Conservation (phyloP, 2,888 invertebrate species). For the Agrotis exclamationis region DNA sequence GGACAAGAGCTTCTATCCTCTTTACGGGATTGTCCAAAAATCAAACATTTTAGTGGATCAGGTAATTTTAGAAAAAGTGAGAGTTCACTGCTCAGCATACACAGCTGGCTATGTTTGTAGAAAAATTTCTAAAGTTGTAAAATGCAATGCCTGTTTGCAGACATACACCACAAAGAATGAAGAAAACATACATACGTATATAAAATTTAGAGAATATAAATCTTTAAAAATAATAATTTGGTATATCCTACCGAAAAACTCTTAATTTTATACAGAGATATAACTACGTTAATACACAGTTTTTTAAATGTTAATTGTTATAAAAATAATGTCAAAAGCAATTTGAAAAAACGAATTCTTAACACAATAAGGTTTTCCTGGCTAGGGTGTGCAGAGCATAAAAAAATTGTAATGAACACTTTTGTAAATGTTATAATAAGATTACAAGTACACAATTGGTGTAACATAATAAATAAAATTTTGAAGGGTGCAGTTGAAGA, state of each 20-base stretch:
- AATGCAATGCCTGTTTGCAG: conserved; percentile 6
- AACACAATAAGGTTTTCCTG: too few relatives aligned
- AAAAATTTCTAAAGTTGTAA: conserved; percentile 1
- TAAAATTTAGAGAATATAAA: not conserved
- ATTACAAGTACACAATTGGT: not conserved
- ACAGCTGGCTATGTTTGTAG: conserved; percentile 14
- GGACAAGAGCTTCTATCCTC: too few relatives aligned
- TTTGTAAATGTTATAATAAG: too few relatives aligned
- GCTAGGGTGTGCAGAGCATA: too few relatives aligned
- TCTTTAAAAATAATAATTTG: not conserved
- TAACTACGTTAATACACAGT: too few relatives aligned
- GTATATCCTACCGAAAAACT: too few relatives aligned
- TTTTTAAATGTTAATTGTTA: too few relatives aligned
- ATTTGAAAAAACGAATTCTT: too few relatives aligned
- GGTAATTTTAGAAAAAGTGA: conserved; percentile 4
- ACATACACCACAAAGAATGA: not conserved
- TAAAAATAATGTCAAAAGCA: too few relatives aligned
- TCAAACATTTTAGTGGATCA: not conserved
- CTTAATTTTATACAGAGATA: too few relatives aligned
- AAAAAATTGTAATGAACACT: too few relatives aligned
- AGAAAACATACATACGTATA: not conserved
- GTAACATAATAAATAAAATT: not conserved
- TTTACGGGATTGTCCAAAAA: not conserved
- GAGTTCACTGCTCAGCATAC: conserved; percentile 22
- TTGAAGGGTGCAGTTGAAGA: not conserved